phyloP scores from a whole-genome alignment of 1,140 invertebrate genomes.

The Andricus grossulariae region DNA sequence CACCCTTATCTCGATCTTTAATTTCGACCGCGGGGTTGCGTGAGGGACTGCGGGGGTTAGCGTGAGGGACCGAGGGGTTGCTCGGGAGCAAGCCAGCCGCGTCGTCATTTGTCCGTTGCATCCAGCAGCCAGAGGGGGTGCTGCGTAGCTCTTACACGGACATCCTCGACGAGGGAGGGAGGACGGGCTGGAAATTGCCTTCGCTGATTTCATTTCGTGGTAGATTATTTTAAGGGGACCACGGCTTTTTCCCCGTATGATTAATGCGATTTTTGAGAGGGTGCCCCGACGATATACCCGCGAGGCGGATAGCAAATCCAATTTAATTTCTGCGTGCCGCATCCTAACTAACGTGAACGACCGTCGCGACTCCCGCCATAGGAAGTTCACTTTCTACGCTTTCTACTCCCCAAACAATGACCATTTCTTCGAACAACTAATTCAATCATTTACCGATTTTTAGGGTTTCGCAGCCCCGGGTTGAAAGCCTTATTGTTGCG shows the following conservation, averaged over 20 bases:
- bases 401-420: too few species aligned
- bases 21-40: conserved; percentile 64
- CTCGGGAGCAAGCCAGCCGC: conserved; percentile 43
- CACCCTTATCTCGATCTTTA: conserved; percentile 75
- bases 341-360: conserved; percentile 22
- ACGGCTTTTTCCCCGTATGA: conserved; percentile 64
- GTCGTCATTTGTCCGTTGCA: conserved; percentile 71
- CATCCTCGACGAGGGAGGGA: conserved; percentile 37
- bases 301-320: conserved; percentile 47
- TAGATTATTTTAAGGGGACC: conserved; percentile 74
- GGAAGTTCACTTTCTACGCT: too few species aligned
- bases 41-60: conserved; percentile 49
- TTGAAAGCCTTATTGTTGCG: too few species aligned
- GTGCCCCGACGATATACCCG: conserved; percentile 45
- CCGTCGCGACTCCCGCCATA: neutral
- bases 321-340: conserved; percentile 37
- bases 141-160: conserved; percentile 22
- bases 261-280: conserved; percentile 69
- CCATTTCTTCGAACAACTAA: too few species aligned
- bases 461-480: too few species aligned
- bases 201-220: conserved; percentile 73
- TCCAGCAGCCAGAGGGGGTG: conserved; percentile 14
- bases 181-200: conserved; percentile 72
- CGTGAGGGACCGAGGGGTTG: conserved; percentile 56
- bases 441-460: too few species aligned